A percentile compares a stretch with the other conserved stretches of the same genome.
These are phyloP conservation scores for Probosciger aterrimus DNA, from an alignment of 2,113 vertebrate species.

Conservation along the genomic window DNA sequence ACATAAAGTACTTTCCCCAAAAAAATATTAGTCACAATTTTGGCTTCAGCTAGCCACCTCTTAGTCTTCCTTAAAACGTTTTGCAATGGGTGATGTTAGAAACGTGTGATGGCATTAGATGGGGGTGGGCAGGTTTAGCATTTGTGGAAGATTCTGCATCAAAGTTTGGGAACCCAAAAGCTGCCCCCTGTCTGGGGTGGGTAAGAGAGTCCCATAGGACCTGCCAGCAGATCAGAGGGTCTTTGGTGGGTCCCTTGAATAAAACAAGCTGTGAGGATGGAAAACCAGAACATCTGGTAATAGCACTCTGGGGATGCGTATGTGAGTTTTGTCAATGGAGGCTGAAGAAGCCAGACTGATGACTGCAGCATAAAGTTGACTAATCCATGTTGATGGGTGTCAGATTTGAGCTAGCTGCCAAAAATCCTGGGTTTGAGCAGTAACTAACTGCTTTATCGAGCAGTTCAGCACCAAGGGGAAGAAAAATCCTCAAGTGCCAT, in stretches of 20 bases:
- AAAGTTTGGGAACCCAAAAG: not conserved
- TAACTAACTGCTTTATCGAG: not conserved
- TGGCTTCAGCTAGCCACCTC: not conserved
- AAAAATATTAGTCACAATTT: conserved; percentile 17
- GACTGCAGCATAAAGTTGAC: not conserved
- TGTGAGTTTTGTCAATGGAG: not conserved
- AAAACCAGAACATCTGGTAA: not conserved
- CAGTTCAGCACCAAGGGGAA: not conserved
- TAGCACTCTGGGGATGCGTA: not conserved
- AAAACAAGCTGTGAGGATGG: not conserved
- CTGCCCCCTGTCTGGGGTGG: not conserved
- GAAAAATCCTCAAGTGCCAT: not conserved
- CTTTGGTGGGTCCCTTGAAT: not conserved
- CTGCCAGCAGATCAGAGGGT: not conserved
- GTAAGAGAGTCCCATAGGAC: not conserved
- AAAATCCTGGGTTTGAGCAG: not conserved
- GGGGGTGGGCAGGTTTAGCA: not conserved
- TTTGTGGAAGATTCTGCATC: not conserved
- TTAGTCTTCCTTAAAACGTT: conserved; percentile 5
- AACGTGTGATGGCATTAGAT: not conserved
- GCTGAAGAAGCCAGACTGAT: not conserved
- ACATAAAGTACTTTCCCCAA: conserved; percentile 28
- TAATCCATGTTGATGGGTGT: not conserved
- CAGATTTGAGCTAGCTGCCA: not conserved
- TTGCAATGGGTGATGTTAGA: not conserved